Evolutionary conservation across 1,140 invertebrate genomes (phyloP).

Genomic region (Drosophila punjabiensis): DNA sequence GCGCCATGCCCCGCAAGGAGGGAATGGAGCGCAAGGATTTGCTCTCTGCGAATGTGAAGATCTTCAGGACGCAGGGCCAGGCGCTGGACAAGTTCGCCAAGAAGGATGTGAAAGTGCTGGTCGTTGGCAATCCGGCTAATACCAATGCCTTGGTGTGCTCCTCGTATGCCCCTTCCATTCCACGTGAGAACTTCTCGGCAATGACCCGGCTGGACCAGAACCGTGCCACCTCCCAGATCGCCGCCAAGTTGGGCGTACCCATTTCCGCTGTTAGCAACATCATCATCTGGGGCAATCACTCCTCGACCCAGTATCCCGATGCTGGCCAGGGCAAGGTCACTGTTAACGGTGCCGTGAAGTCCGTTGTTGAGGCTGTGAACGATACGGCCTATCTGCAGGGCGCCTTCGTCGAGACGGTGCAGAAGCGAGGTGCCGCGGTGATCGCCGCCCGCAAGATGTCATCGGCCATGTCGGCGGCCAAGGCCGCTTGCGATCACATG

Average conservation of each 20-base stretch:
- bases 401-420: constrained; percentile 96
- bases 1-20: constrained; percentile 98
- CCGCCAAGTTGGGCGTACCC: constrained; percentile 88
- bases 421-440: constrained; percentile 98
- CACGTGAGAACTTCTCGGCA: constrained; percentile 98
- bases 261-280: constrained; percentile 94
- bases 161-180: constrained; percentile 98
- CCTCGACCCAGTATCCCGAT: constrained; percentile 99
- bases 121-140: constrained; percentile 99
- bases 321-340: constrained; percentile 93
- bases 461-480: constrained; percentile 99
- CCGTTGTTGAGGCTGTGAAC: constrained; percentile 91
- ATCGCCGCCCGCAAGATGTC: constrained; percentile 99
- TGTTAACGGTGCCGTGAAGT: constrained; percentile 86
- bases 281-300: constrained; percentile 99
- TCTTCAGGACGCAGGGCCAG: constrained; percentile 98
- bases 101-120: constrained; percentile 97
- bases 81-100: constrained; percentile 97
- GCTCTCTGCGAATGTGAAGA: constrained; percentile 98
- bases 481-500: constrained; percentile 99
- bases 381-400: constrained; percentile 91
- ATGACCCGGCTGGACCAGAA: constrained; percentile 99
- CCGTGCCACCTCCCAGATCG: constrained; percentile 94
- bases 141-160: constrained; percentile 99
- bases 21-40: constrained; percentile 99